Evolutionary conservation across 2,797 vertebrate genomes (phyloP).

Genomic region (Manis crassicaudata): DNA sequence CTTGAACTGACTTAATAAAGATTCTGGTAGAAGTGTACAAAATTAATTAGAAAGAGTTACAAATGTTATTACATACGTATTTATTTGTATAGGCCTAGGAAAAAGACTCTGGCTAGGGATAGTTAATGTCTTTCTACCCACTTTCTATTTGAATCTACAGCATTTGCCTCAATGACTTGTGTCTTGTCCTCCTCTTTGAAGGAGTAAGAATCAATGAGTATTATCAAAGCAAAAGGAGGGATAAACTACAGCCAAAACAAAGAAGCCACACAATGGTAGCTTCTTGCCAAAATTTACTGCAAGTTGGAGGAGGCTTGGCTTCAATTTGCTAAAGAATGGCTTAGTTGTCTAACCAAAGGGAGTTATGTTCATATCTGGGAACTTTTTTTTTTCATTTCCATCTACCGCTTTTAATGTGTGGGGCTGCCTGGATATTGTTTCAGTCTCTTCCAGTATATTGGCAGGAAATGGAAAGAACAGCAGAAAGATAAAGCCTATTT

Average conservation of each 20-base stretch:
- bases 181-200: background rate
- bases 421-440: conserved; percentile 48
- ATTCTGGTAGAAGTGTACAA: background rate
- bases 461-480: conserved; percentile 56
- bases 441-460: background rate
- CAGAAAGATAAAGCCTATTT: conserved; percentile 37
- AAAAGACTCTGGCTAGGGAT: background rate
- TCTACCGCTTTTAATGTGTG: conserved; percentile 26
- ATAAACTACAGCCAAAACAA: conserved; percentile 60
- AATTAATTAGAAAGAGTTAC: background rate
- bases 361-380: conserved; percentile 38
- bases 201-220: background rate
- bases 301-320: background rate
- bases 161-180: conserved; percentile 27
- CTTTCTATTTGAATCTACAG: conserved; percentile 7
- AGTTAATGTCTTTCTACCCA: background rate
- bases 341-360: conserved; percentile 46
- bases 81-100: background rate
- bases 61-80: background rate
- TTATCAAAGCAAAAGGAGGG: conserved; percentile 47
- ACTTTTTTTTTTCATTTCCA: conserved; percentile 28
- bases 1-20: background rate
- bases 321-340: conserved; percentile 40
- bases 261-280: conserved; percentile 26
- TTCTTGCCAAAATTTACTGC: conserved; percentile 50